Percentiles rank a stretch among this genome's conserved stretches.
These are phyloP conservation scores for Sebastes steindachneri DNA, from an alignment of 2,797 vertebrate species.

Conservation along the genomic window DNA sequence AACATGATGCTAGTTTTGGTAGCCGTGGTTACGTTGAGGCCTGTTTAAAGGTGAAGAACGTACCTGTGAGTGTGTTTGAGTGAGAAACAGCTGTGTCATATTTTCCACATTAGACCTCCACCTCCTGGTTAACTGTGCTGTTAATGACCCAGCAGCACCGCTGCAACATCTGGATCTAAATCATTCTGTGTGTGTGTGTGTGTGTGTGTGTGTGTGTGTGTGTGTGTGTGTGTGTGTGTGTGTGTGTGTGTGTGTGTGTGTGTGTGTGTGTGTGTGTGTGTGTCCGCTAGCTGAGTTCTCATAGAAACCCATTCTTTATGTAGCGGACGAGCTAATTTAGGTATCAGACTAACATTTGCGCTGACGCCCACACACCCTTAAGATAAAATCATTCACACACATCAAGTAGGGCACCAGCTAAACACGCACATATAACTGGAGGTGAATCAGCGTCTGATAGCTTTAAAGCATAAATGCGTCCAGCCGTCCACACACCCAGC, in stretches of 20 bases:
- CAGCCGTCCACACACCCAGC: background rate
- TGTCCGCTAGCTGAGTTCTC: conserved; percentile 1
- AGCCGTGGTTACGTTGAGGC: too few relatives aligned
- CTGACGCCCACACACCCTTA: background rate
- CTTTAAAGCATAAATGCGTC: background rate
- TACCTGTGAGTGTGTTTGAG: background rate
- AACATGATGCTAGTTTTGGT: too few relatives aligned
- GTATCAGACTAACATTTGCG: background rate
- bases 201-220: background rate
- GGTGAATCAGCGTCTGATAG: background rate
- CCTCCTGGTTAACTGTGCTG: conserved; percentile 49
- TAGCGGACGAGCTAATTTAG: conserved; percentile 6
- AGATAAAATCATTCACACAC: background rate
- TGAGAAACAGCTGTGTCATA: conserved; percentile 53
- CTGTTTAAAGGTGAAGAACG: too few relatives aligned
- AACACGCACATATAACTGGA: background rate
- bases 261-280: background rate
- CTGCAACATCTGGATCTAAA: conserved; percentile 38
- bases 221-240: conserved; percentile 7
- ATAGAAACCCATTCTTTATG: background rate
- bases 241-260: background rate
- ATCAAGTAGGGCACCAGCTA: background rate
- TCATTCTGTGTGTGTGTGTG: background rate
- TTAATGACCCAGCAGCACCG: conserved; percentile 37
- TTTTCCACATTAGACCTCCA: conserved; percentile 63